Base-by-base conservation (phyloP, 37 sponge, comb jelly and placozoan species). In the Beroe forskalii region DNA sequence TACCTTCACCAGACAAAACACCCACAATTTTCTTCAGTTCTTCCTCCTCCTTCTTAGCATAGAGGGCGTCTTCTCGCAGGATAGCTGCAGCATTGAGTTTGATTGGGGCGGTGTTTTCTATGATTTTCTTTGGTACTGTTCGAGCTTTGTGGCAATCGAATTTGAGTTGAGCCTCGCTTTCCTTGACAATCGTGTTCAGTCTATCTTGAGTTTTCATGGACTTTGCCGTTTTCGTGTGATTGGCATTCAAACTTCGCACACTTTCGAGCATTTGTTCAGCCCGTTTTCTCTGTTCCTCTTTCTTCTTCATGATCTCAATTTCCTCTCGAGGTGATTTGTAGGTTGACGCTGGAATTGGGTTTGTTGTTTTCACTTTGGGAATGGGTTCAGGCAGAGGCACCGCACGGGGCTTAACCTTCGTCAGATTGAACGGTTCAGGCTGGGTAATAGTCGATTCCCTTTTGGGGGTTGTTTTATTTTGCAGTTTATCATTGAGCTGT, bases 21-120 rank as follows among this genome's bases (percentile, higher is more conserved):
- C 60, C 90, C 1, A 72, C 91, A 36, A 62, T 94, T 93, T 91
- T 97, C 90, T 93, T 93, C 66, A 93, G 64, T 48, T 94, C 89
- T 39, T 93, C 93, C 35, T 96, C 92, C 76, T 96, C 96, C 62
- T 92, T 90, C 62, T 90, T 93, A 40, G 92, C 93, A 33, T 95
- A 90, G 30, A 98, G 62, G n/a, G 95, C 94, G 30, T 97, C 99
- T 76, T 95, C 96, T 67, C 99, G 93, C 86, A 96, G 67, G 42
- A 98, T 96, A 62, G 97, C 93, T 8, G 96, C 95, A n/a, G 96
- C 90, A 91, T 95, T 98, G 67, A 95, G 67, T 90, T 98, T 98
- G 33, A 97, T 89, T 25, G 95, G 95, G 6, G 55, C 91, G 0
- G 67, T 35, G 40, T 95, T 93, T 37, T 91, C 86, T 92, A 44